Conservation (phyloP, 2,113 vertebrate genomes). For the Crotalus horridus region DNA sequence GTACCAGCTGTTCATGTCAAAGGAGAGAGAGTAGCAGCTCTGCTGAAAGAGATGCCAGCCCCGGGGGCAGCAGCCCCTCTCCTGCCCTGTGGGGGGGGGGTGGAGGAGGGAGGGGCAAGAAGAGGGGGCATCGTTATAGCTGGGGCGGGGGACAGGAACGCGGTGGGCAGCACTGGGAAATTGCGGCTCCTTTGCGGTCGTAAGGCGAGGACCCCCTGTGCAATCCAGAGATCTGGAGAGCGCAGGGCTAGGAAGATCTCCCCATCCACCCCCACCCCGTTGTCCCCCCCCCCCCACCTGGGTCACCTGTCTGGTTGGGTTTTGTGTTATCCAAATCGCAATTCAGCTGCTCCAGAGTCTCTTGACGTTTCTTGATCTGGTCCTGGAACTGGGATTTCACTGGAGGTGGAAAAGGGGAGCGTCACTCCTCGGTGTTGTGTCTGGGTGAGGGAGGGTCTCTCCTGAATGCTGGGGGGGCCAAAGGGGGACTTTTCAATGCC, state of each 20-base stretch:
- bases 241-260: neutral
- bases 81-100: neutral
- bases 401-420: neutral
- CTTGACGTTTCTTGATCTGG: neutral
- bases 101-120: too few relatives aligned
- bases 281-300: neutral
- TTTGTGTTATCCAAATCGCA: neutral
- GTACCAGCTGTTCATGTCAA: neutral
- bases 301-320: neutral
- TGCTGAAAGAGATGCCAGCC: neutral
- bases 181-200: neutral
- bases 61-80: neutral
- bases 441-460: neutral
- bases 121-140: neutral
- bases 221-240: neutral
- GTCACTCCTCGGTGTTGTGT: too few relatives aligned
- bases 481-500: neutral
- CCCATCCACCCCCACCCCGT: fast-evolving
- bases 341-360: neutral
- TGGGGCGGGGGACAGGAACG: neutral
- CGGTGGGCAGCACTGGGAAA: too few relatives aligned
- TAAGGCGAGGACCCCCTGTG: neutral
- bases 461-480: fast-evolving
- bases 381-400: neutral
- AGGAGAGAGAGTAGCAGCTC: neutral